Percentiles rank a stretch among this genome's conserved stretches.
phyloP scores from a whole-genome alignment of 2,888 invertebrate genomes.

The Julus scandinavius region DNA sequence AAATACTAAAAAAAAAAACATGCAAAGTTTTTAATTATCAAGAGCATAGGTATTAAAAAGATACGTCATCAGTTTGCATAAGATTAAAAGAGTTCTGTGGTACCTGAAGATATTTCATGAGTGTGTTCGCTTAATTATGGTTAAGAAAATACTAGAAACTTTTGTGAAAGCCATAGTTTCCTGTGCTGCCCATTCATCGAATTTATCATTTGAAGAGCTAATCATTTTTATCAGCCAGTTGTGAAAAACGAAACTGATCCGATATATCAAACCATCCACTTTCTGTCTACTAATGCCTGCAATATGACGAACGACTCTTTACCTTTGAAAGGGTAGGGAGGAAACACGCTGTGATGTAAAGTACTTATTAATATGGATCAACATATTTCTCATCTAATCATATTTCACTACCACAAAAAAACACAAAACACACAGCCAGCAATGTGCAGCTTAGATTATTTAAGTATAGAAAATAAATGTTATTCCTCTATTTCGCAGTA shows the following conservation, averaged over 20 bases:
- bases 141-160: too few species aligned
- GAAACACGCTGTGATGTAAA: background rate
- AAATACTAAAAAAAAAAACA: too few species aligned
- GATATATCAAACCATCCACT: background rate
- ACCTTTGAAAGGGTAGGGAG: background rate
- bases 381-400: slow-evolving; percentile 44
- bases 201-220: background rate
- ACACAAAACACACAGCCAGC: slow-evolving; percentile 14
- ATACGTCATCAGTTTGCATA: too few species aligned
- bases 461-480: slow-evolving; percentile 12
- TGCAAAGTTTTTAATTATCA: too few species aligned
- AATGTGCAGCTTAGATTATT: slow-evolving; percentile 35
- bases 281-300: background rate
- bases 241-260: background rate
- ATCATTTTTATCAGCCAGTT: background rate
- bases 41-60: too few species aligned
- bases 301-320: background rate
- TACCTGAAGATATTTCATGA: too few species aligned
- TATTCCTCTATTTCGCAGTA: background rate
- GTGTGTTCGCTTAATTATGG: too few species aligned
- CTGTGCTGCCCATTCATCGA: background rate
- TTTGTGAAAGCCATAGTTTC: background rate
- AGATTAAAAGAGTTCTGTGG: too few species aligned
- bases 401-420: background rate
- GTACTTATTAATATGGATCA: background rate